phyloP scores from a whole-genome alignment of 1,140 invertebrate species.

The Pteromalus puparum region DNA sequence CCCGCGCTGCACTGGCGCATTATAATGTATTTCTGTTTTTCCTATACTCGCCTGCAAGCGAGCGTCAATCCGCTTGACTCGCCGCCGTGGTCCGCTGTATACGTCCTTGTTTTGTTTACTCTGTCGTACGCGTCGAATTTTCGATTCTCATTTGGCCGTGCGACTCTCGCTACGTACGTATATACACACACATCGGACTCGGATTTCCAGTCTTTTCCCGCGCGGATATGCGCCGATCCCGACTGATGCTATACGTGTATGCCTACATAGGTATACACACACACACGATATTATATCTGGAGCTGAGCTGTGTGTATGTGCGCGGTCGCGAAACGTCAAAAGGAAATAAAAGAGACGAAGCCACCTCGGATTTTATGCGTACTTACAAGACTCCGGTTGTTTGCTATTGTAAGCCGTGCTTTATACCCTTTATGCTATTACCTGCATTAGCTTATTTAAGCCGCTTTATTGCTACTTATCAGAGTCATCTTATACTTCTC shows the following conservation, averaged over 20 bases:
- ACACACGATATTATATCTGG: too few relatives aligned
- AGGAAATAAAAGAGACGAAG: background rate
- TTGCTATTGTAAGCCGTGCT: background rate
- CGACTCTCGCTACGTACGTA: background rate
- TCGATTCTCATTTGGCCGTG: background rate
- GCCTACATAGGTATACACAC: background rate
- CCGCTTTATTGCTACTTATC: constrained; percentile 3
- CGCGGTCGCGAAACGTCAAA: background rate
- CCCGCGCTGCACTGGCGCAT: background rate
- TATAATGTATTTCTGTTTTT: constrained; percentile 3
- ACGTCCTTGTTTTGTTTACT: background rate
- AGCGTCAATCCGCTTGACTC: background rate
- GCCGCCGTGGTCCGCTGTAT: background rate
- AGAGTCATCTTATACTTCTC: background rate
- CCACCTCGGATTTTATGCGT: background rate
- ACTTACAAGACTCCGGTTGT: background rate
- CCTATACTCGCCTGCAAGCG: background rate
- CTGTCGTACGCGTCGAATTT: background rate
- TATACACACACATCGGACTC: background rate
- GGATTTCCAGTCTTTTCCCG: background rate
- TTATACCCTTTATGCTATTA: background rate
- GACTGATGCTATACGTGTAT: background rate
- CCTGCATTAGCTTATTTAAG: constrained; percentile 1
- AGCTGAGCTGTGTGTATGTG: too few relatives aligned
- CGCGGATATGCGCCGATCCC: background rate